Evolutionary conservation across 2,888 invertebrate genomes (phyloP), one percentile per base, ranked within the genome.

Genomic region (Oxytorus armatus): DNA sequence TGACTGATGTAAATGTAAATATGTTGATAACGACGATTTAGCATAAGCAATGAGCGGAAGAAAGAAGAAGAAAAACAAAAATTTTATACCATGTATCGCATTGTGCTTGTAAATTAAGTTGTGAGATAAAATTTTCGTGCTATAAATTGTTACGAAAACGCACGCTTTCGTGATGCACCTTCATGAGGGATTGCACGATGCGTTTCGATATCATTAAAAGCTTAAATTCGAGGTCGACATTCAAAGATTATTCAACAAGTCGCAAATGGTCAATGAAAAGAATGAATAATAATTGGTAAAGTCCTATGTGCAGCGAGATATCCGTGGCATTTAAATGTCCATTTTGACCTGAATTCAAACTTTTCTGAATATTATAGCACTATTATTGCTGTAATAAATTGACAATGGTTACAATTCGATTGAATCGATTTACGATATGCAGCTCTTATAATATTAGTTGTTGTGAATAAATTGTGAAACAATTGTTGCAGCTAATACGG

Each of bases 1-100:
- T 88, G 88, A 89, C 89, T 89, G 89, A 89, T 85, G 59, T 70
- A 77, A 82, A 18, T 89, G 89, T 89, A 89, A 86, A 89, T 89
- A 88, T 87, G 87, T 88, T 87, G 77, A 87, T 88, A 87, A n/a
- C 59, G 69, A 79, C 44, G 44, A 77, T 68, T 69, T 55, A 25
- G 51, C 39, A 42, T 75, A 55, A 69, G 74, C 10, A 42, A 42
- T 10, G 25, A 51, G 39, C 1, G 44, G 57, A 49, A 47, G 51
- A 39, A 42, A 7, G 14, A 25, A 16, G 23, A 63, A 63, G 33
- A 73, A 73, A 29, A 61, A 63, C 14, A 51, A 61, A 61, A 55
- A 69, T 79, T 79, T 79, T 79, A 33, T 77, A 80, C 77, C 73
- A 65, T 65, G 23, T 68, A 73, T 39, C 55, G 33, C 33, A 55